Conservation (phyloP, 2,888 invertebrate species). For the Mamestra brassicae region DNA sequence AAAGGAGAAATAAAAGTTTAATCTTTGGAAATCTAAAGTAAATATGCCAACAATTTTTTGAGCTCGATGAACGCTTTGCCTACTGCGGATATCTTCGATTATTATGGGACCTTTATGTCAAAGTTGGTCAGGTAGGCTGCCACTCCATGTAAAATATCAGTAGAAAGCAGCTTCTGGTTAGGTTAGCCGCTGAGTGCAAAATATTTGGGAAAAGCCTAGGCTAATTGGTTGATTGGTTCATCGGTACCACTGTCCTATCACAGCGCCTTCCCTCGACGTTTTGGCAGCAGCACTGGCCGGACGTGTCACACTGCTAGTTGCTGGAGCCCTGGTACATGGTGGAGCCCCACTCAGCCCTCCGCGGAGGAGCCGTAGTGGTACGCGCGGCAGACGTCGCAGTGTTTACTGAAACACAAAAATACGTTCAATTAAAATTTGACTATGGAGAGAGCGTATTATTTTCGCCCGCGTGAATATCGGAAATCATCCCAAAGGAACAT, state of each 20-base stretch:
- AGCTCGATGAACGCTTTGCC: too few relatives aligned
- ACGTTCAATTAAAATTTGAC: neutral
- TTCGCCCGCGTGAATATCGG: too few relatives aligned
- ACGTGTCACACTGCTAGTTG: slow-evolving; percentile 95
- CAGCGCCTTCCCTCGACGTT: slow-evolving; percentile 98
- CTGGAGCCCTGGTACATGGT: slow-evolving; percentile 79
- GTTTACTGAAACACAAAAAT: slow-evolving; percentile 82
- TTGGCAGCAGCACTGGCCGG: slow-evolving; percentile 96
- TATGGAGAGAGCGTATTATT: neutral
- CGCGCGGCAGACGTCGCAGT: slow-evolving; percentile 95
- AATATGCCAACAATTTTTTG: too few relatives aligned
- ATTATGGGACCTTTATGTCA: too few relatives aligned
- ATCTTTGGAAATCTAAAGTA: too few relatives aligned
- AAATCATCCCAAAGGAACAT: too few relatives aligned
- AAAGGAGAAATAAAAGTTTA: too few relatives aligned
- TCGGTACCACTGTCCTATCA: slow-evolving; percentile 90
- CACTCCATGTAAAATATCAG: too few relatives aligned
- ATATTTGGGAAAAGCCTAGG: neutral
- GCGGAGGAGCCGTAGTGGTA: slow-evolving; percentile 96
- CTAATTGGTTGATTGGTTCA: neutral
- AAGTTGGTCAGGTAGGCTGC: too few relatives aligned
- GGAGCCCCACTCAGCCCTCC: slow-evolving; percentile 96
- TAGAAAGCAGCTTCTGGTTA: too few relatives aligned
- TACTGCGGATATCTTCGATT: too few relatives aligned
- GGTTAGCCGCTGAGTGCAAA: too few relatives aligned